These are phyloP conservation scores for Brassicogethes aeneus DNA, from an alignment of 2,888 invertebrate genomes.

Conservation along the genomic window DNA sequence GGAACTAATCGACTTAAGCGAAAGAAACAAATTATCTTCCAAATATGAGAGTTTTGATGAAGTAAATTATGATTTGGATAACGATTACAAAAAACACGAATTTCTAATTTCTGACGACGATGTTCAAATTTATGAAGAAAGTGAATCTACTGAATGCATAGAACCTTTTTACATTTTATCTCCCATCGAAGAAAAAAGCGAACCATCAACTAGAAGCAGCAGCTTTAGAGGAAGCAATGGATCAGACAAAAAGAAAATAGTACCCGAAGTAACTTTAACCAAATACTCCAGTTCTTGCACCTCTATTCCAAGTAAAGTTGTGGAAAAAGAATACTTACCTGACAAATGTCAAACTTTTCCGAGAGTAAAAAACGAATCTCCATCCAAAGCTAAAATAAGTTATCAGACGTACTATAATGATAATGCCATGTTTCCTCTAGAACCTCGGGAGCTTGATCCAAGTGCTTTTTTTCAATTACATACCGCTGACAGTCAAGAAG, in stretches of 20 bases:
- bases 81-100: constrained; percentile 14
- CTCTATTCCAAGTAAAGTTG: constrained; percentile 30
- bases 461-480: constrained; percentile 49
- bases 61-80: constrained; percentile 10
- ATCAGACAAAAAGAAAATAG: constrained; percentile 23
- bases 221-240: constrained; percentile 35
- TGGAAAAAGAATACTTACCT: constrained; percentile 20
- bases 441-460: constrained; percentile 50
- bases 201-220: constrained; percentile 44
- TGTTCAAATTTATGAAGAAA: constrained; percentile 17
- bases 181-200: constrained; percentile 51
- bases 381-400: constrained; percentile 17
- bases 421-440: constrained; percentile 44
- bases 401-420: constrained; percentile 24
- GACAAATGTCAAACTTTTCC: constrained; percentile 48
- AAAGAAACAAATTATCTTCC: constrained; percentile 9
- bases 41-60: constrained; percentile 16
- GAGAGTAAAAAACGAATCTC: constrained; percentile 39
- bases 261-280: constrained; percentile 15
- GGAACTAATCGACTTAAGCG: constrained; percentile 33
- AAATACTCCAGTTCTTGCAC: constrained; percentile 37
- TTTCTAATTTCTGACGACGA: constrained; percentile 13
- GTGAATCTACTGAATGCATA: constrained; percentile 13
- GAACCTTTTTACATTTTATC: constrained; percentile 39
- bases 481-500: constrained; percentile 52